Conservation (phyloP, 2,888 invertebrate genomes). For the Lissonota sp. region DNA sequence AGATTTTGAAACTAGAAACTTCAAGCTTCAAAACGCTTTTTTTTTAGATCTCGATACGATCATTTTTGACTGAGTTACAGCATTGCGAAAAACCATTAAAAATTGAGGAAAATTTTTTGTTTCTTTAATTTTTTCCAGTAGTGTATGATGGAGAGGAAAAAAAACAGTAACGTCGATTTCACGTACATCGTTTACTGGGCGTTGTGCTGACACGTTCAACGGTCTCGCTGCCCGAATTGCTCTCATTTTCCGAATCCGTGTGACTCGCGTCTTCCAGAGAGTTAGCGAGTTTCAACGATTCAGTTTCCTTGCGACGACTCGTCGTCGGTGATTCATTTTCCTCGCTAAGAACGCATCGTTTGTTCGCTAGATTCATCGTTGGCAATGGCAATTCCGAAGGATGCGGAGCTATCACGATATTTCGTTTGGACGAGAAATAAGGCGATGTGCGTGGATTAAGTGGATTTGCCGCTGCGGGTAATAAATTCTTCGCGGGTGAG, state of each 20-base stretch:
- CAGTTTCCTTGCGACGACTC: slow-evolving; percentile 1
- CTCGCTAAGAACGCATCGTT: slow-evolving; percentile 68
- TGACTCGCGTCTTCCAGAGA: slow-evolving; percentile 68
- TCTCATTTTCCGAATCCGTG: slow-evolving; percentile 68
- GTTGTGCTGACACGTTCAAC: slow-evolving; percentile 72
- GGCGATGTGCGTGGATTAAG: slow-evolving; percentile 79
- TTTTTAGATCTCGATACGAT: too few species aligned
- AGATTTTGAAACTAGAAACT: too few species aligned
- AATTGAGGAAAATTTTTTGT: too few species aligned
- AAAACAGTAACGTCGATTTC: neutral
- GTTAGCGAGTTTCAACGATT: slow-evolving; percentile 63
- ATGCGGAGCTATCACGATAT: slow-evolving; percentile 78
- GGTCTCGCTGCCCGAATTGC: slow-evolving; percentile 68
- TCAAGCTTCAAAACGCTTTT: too few species aligned
- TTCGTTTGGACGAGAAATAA: slow-evolving; percentile 74
- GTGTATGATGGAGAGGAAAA: neutral
- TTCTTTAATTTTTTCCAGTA: too few species aligned
- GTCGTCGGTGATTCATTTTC: slow-evolving; percentile 35
- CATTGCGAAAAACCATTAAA: neutral
- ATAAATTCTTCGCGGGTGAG: slow-evolving; percentile 79
- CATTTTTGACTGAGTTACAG: too few species aligned
- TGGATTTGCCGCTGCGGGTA: slow-evolving; percentile 80
- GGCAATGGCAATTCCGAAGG: slow-evolving; percentile 82
- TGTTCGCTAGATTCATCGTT: slow-evolving; percentile 78
- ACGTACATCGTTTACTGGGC: slow-evolving; percentile 77